phyloP scores from a whole-genome alignment of 2,888 invertebrate species.

The Microplitis deprimator region DNA sequence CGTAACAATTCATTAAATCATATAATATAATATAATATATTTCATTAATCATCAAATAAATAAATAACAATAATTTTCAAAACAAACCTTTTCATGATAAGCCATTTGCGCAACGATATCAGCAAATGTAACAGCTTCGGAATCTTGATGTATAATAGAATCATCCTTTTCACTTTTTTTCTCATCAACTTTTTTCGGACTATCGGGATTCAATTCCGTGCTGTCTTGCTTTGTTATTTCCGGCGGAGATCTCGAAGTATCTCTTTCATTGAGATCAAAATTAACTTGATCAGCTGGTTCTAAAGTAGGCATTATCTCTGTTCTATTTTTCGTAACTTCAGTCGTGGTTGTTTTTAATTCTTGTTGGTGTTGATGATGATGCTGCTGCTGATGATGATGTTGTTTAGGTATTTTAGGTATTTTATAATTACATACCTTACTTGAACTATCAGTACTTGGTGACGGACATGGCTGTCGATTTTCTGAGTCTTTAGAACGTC shows the following conservation, averaged over 20 bases:
- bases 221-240: constrained; percentile 64
- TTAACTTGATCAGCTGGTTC: constrained; percentile 58
- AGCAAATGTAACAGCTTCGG: constrained; percentile 58
- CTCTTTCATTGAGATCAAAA: constrained; percentile 57
- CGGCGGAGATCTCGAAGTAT: constrained; percentile 65
- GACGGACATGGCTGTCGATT: constrained; percentile 5
- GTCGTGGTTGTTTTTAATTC: constrained; percentile 23
- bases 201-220: constrained; percentile 34
- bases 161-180: constrained; percentile 41
- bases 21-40: neutral
- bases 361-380: neutral
- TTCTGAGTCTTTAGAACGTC: constrained; percentile 15
- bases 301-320: constrained; percentile 60
- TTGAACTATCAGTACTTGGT: constrained; percentile 30
- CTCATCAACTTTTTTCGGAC: constrained; percentile 47
- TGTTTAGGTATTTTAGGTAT: constrained; percentile 48
- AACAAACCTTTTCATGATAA: constrained; percentile 68
- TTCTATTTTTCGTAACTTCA: neutral
- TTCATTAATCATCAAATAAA: constrained; percentile 9
- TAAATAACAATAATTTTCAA: neutral
- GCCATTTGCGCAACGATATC: constrained; percentile 66
- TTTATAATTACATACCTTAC: constrained; percentile 50
- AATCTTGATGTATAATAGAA: constrained; percentile 39
- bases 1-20: neutral
- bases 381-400: neutral